Percentiles rank a stretch among this genome's conserved stretches.
phyloP scores from a whole-genome alignment of 2,888 invertebrate genomes.

The Oscheius sp. region DNA sequence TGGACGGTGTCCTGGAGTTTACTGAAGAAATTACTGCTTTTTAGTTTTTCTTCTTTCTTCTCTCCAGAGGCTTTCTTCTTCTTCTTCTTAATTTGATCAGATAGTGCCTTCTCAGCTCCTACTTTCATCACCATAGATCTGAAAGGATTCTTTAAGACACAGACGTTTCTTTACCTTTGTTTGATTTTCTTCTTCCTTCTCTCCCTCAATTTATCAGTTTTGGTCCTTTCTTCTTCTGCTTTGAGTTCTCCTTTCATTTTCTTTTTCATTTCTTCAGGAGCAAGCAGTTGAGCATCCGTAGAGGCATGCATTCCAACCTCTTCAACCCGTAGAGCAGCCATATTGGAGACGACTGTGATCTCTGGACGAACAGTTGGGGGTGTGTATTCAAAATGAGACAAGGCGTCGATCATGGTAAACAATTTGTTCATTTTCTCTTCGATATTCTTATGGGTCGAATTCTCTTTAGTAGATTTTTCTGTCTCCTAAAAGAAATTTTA shows the following conservation, averaged over 20 bases:
- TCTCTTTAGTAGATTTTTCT: slow-evolving; percentile 72
- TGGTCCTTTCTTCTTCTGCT: slow-evolving; percentile 81
- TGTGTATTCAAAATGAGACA: slow-evolving; percentile 92
- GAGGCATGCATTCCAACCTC: slow-evolving; percentile 89
- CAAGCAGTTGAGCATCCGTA: slow-evolving; percentile 58
- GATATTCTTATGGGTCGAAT: slow-evolving; percentile 83
- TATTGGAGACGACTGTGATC: slow-evolving; percentile 86
- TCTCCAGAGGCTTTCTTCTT: slow-evolving; percentile 35
- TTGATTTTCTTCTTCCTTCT: slow-evolving; percentile 85
- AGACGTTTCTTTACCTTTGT: slow-evolving; percentile 75
- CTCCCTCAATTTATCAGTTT: slow-evolving; percentile 87
- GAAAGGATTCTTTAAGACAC: background rate
- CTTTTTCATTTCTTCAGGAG: slow-evolving; percentile 63
- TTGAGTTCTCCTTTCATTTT: slow-evolving; percentile 73
- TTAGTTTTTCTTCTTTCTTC: slow-evolving; percentile 25
- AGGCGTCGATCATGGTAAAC: slow-evolving; percentile 86
- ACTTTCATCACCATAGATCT: slow-evolving; percentile 40
- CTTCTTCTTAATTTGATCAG: slow-evolving; percentile 37
- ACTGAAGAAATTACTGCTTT: slow-evolving; percentile 50
- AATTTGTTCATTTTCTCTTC: slow-evolving; percentile 80
- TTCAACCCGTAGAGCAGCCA: slow-evolving; percentile 90
- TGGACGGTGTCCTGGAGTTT: slow-evolving; percentile 50
- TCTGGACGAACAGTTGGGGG: slow-evolving; percentile 81
- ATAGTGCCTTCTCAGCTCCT: slow-evolving; percentile 46
- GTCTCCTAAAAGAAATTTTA: slow-evolving; percentile 6